These are phyloP conservation scores for Coregonus suidteri DNA, from an alignment of 2,797 vertebrate species.

Conservation along the genomic window DNA sequence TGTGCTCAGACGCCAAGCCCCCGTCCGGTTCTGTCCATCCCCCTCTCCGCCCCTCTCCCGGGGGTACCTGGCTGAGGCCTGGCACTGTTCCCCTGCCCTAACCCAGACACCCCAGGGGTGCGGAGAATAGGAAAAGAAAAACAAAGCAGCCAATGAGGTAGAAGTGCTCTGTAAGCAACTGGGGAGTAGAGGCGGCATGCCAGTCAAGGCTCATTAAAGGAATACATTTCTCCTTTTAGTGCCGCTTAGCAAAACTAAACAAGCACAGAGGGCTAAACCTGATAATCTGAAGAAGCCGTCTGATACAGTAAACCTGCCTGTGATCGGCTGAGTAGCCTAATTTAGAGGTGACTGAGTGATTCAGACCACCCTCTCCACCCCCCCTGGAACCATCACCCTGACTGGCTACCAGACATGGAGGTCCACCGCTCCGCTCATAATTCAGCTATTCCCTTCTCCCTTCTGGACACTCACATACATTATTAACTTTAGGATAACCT, in stretches of 20 bases:
- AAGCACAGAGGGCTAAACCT: constrained; percentile 24
- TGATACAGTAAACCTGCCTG: constrained; percentile 26
- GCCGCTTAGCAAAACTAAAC: constrained; percentile 16
- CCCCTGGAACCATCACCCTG: too few relatives aligned
- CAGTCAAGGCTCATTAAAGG: constrained; percentile 51
- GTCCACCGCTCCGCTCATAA: too few relatives aligned
- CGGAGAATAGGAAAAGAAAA: constrained; percentile 32
- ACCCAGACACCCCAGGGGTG: constrained; percentile 25
- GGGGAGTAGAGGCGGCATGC: constrained; percentile 19
- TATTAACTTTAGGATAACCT: background rate
- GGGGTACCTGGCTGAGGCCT: constrained; percentile 36
- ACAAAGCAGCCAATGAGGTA: constrained; percentile 35
- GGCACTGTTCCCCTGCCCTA: constrained; percentile 28
- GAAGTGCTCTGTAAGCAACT: constrained; percentile 39
- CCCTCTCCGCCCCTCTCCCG: constrained; percentile 6
- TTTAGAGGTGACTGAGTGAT: constrained; percentile 8
- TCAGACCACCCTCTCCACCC: too few relatives aligned
- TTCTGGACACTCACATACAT: too few relatives aligned
- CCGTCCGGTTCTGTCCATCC: background rate
- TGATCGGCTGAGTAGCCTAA: constrained; percentile 18
- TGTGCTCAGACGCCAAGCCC: constrained; percentile 22
- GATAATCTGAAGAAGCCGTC: constrained; percentile 24
- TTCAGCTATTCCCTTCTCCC: too few relatives aligned
- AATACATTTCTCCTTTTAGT: constrained; percentile 45
- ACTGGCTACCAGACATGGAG: too few relatives aligned